A percentile compares a stretch with the other conserved stretches of the same genome.
phyloP scores from a whole-genome alignment of 2,888 invertebrate species.

The Mimachlamys varia region DNA sequence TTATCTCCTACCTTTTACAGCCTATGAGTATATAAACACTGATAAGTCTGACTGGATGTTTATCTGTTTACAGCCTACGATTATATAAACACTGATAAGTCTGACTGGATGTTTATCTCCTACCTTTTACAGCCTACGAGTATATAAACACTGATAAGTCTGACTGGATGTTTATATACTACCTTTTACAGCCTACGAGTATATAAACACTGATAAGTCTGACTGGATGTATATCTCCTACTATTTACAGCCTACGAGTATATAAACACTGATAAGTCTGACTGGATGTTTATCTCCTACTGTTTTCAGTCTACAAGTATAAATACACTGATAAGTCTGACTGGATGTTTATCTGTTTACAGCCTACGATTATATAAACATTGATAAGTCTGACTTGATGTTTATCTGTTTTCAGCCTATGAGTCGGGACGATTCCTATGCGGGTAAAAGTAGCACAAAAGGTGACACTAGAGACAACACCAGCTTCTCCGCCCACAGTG shows the following conservation, averaged over 20 bases:
- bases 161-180: neutral
- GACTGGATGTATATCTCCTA: neutral
- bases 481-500: constrained; percentile 62
- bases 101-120: neutral
- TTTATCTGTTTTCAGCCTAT: constrained; percentile 40
- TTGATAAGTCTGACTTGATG: neutral
- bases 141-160: no score
- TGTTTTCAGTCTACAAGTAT: constrained; percentile 45
- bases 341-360: constrained; percentile 4
- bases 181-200: constrained; percentile 44
- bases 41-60: neutral
- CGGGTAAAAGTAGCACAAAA: neutral
- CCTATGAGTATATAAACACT: no score
- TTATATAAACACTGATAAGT: no score
- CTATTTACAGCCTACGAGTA: constrained; percentile 44
- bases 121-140: constrained; percentile 46
- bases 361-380: no score
- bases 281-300: neutral
- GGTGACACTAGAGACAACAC: neutral
- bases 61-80: constrained; percentile 42
- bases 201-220: no score
- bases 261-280: no score
- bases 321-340: no score
- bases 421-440: constrained; percentile 32
- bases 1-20: constrained; percentile 37